A percentile compares a stretch with the other conserved stretches of the same genome.
These are phyloP conservation scores for Portevinia maculata DNA, from an alignment of 2,888 invertebrate genomes.

Conservation along the genomic window DNA sequence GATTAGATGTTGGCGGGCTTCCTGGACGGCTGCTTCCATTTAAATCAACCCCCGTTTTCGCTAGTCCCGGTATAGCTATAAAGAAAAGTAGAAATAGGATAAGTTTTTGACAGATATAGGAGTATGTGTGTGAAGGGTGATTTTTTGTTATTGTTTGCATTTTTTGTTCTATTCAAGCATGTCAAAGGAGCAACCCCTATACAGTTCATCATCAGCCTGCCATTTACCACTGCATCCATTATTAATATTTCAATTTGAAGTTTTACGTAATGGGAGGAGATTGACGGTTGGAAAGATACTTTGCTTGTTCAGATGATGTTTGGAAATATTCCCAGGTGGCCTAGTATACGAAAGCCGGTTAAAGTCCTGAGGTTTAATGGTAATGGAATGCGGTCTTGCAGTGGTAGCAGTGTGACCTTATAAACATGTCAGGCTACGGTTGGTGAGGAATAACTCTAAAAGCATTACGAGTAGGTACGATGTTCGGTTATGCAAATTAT, in stretches of 20 bases:
- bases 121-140: constrained; percentile 28
- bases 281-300: constrained; percentile 33
- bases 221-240: constrained; percentile 65
- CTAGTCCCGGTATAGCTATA: constrained; percentile 85
- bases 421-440: constrained; percentile 36
- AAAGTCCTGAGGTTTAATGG: constrained; percentile 54
- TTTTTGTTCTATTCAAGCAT: constrained; percentile 27
- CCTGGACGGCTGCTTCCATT: constrained; percentile 85
- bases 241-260: constrained; percentile 75
- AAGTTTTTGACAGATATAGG: not conserved
- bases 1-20: constrained; percentile 82
- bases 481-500: constrained; percentile 55
- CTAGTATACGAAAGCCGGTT: constrained; percentile 1
- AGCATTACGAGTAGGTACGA: constrained; percentile 15
- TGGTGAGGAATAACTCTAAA: not conserved
- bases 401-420: constrained; percentile 48
- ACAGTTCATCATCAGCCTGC: constrained; percentile 21
- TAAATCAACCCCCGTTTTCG: constrained; percentile 84
- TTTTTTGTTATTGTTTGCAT: constrained; percentile 39
- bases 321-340: constrained; percentile 64
- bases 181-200: constrained; percentile 52
- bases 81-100: constrained; percentile 23
- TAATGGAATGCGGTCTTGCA: constrained; percentile 40
- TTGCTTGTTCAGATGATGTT: constrained; percentile 68
- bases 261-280: constrained; percentile 27